Percentiles rank a stretch among this genome's conserved stretches.
Conservation (phyloP, 2,113 vertebrate genomes). For the Microtus montanus region DNA sequence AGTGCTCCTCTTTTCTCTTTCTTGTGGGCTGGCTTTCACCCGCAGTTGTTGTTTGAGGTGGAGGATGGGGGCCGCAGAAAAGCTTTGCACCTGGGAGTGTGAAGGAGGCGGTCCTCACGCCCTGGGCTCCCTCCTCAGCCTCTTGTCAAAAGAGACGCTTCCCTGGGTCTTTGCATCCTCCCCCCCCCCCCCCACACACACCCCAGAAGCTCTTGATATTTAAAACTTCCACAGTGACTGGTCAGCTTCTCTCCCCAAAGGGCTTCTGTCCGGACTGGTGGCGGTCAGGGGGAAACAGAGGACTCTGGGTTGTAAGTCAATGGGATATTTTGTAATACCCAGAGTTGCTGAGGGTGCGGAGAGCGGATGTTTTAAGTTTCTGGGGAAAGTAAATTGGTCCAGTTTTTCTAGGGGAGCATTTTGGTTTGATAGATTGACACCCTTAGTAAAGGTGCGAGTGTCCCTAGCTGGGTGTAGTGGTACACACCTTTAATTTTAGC, state of each 20-base stretch:
- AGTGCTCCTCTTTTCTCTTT: constrained; percentile 81
- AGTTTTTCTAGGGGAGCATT: not conserved
- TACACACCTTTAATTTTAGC: not conserved
- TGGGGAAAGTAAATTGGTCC: not conserved
- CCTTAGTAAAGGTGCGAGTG: not conserved
- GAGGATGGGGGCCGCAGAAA: constrained; percentile 65
- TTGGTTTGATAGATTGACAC: not conserved
- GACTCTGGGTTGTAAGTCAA: not conserved
- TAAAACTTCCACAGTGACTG: too few species aligned
- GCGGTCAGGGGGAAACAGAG: not conserved
- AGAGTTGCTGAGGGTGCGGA: not conserved
- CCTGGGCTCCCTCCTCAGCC: constrained; percentile 38
- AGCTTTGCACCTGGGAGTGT: constrained; percentile 82
- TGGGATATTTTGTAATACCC: not conserved
- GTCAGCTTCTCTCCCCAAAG: not conserved
- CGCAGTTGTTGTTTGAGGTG: constrained; percentile 82
- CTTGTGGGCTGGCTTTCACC: constrained; percentile 79
- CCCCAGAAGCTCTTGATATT: not conserved
- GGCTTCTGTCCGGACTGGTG: constrained; percentile 43
- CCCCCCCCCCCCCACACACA: not conserved
- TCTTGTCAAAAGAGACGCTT: constrained; percentile 70
- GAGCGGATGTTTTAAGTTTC: not conserved
- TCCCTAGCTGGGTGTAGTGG: not conserved
- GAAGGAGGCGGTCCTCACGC: constrained; percentile 69
- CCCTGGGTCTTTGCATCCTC: constrained; percentile 25